phyloP scores from a whole-genome alignment of 2,888 invertebrate species.

The Heliothis peltigera region DNA sequence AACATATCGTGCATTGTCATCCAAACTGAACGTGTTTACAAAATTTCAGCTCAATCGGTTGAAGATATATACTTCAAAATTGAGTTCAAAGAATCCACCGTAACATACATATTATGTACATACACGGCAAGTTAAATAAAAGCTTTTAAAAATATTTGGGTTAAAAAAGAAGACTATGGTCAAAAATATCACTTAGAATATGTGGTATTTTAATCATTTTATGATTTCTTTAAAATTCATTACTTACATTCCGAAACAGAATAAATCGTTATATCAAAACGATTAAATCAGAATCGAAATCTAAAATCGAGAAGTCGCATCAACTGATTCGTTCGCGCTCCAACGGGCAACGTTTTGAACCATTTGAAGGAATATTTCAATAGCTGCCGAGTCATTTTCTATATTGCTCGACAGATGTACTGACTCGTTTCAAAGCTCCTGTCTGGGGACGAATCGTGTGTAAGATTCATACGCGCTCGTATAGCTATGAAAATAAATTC shows the following conservation, averaged over 20 bases:
- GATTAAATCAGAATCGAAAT: conserved; percentile 28
- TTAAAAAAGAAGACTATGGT: too few species aligned
- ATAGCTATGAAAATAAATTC: conserved; percentile 50
- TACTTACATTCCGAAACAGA: background rate
- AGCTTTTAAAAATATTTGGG: too few species aligned
- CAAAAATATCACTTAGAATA: too few species aligned
- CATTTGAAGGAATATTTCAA: conserved; percentile 55
- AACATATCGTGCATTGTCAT: too few species aligned
- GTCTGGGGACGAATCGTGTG: conserved; percentile 47
- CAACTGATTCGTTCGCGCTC: conserved; percentile 36
- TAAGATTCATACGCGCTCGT: conserved; percentile 52
- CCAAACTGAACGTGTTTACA: too few species aligned
- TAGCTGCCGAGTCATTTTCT: conserved; percentile 55
- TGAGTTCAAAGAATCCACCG: too few species aligned
- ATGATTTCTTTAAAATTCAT: too few species aligned
- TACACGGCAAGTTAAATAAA: too few species aligned
- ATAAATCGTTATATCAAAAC: conserved; percentile 30
- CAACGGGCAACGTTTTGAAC: conserved; percentile 44
- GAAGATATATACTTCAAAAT: too few species aligned
- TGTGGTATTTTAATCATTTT: too few species aligned
- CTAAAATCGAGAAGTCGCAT: conserved; percentile 43
- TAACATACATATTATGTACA: too few species aligned
- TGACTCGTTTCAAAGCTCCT: conserved; percentile 45
- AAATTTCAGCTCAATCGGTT: too few species aligned
- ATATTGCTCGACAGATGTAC: conserved; percentile 54